phyloP scores from a whole-genome alignment of 2,797 vertebrate genomes.

The Gallinago stenura region DNA sequence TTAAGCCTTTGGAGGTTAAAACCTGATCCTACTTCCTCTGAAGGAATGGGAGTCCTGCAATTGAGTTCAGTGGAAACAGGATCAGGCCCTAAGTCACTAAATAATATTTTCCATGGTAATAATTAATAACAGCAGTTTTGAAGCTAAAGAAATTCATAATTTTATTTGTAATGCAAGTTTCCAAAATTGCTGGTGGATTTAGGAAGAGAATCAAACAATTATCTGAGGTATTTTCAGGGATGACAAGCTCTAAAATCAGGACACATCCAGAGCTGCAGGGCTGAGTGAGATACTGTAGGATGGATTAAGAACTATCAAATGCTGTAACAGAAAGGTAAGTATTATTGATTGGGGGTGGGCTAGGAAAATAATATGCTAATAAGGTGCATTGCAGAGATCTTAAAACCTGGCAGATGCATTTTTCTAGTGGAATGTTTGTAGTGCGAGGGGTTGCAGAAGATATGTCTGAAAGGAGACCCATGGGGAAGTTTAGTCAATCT shows the following conservation, averaged over 20 bases:
- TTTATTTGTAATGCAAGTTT: constrained; percentile 50
- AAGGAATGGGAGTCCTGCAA: not conserved
- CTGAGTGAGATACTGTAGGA: constrained; percentile 34
- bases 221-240: constrained; percentile 31
- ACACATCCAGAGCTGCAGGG: constrained; percentile 58
- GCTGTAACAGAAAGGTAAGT: constrained; percentile 65
- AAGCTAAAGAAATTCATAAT: constrained; percentile 42
- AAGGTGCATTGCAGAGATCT: constrained; percentile 40
- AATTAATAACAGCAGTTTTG: constrained; percentile 70
- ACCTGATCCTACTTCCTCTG: constrained; percentile 7
- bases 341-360: constrained; percentile 70
- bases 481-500: constrained; percentile 61
- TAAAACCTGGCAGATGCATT: constrained; percentile 48
- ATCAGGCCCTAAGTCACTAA: constrained; percentile 71
- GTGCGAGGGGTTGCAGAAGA: constrained; percentile 45
- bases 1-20: constrained; percentile 47
- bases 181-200: constrained; percentile 66
- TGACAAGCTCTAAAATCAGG: constrained; percentile 70
- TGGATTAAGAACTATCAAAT: constrained; percentile 72
- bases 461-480: constrained; percentile 42
- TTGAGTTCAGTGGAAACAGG: not conserved
- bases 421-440: constrained; percentile 57
- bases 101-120: constrained; percentile 75
- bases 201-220: constrained; percentile 67
- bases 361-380: constrained; percentile 69